These are phyloP conservation scores for Pristionchus pacificus DNA, from an alignment of 1,140 invertebrate species.

Conservation along the genomic window DNA sequence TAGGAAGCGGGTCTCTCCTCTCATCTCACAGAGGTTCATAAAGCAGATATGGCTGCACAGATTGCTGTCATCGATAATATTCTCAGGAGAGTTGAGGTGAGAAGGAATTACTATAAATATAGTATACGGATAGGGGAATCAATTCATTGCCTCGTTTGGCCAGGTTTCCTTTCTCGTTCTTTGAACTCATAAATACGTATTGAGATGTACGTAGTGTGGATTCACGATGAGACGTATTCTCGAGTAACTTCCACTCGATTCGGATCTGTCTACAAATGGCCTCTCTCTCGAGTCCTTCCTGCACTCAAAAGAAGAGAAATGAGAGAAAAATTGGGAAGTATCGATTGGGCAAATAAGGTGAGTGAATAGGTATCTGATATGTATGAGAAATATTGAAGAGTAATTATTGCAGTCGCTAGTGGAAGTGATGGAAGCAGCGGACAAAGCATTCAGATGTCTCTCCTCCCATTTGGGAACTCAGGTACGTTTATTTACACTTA, in stretches of 20 bases:
- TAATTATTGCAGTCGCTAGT: constrained; percentile 20
- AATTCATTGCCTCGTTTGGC: no score
- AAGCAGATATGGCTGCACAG: constrained; percentile 87
- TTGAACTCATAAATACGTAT: no score
- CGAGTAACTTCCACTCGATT: constrained; percentile 75
- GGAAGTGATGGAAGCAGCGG: constrained; percentile 29
- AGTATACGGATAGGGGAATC: no score
- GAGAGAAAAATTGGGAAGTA: constrained; percentile 26
- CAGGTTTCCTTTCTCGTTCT: no score
- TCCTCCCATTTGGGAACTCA: constrained; percentile 42
- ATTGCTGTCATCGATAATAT: constrained; percentile 66
- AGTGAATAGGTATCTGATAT: background rate
- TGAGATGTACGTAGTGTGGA: constrained; percentile 80
- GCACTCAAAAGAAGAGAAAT: constrained; percentile 68
- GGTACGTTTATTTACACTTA: constrained; percentile 30
- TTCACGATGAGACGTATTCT: constrained; percentile 73
- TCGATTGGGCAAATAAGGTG: constrained; percentile 43
- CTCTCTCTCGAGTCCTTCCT: constrained; percentile 77
- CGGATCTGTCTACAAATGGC: constrained; percentile 85
- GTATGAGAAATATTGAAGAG: background rate
- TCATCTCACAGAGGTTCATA: constrained; percentile 70
- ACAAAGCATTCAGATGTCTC: constrained; percentile 42
- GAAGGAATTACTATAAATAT: no score
- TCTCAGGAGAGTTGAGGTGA: constrained; percentile 50
- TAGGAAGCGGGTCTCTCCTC: constrained; percentile 71